phyloP scores from a whole-genome alignment of 2,113 vertebrate species.

The Pristiophorus japonicus region DNA sequence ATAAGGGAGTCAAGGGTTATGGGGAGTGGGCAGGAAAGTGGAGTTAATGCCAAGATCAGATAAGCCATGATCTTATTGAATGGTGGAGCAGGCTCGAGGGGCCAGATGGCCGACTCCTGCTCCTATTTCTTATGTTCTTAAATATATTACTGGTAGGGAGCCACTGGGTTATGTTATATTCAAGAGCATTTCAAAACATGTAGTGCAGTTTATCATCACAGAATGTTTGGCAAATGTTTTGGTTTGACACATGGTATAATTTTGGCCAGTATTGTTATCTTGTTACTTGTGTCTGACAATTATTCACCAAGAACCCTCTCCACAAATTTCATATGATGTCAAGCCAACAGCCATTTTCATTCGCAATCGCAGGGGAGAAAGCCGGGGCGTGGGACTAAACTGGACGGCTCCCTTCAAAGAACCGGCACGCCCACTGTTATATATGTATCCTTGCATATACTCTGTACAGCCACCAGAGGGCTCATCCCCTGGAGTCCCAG shows the following conservation, averaged over 20 bases:
- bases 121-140: too few relatives aligned
- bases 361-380: background rate
- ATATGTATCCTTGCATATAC: too few relatives aligned
- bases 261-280: background rate
- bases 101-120: too few relatives aligned
- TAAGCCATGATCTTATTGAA: too few relatives aligned
- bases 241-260: background rate
- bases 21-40: too few relatives aligned
- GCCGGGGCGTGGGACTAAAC: background rate
- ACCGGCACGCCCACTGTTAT: too few relatives aligned
- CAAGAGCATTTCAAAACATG: background rate
- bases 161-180: background rate
- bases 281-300: background rate
- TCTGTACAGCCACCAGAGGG: too few relatives aligned
- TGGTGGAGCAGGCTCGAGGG: too few relatives aligned
- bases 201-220: background rate
- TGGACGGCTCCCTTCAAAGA: too few relatives aligned
- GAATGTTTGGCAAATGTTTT: background rate
- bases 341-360: background rate
- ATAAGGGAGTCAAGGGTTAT: too few relatives aligned
- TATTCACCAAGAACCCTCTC: background rate
- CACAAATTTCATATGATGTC: background rate
- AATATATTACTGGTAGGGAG: background rate
- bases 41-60: too few relatives aligned
- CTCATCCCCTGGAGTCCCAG: too few relatives aligned